phyloP scores from a whole-genome alignment of 2,797 vertebrate species.

The Serranus cabrilla region DNA sequence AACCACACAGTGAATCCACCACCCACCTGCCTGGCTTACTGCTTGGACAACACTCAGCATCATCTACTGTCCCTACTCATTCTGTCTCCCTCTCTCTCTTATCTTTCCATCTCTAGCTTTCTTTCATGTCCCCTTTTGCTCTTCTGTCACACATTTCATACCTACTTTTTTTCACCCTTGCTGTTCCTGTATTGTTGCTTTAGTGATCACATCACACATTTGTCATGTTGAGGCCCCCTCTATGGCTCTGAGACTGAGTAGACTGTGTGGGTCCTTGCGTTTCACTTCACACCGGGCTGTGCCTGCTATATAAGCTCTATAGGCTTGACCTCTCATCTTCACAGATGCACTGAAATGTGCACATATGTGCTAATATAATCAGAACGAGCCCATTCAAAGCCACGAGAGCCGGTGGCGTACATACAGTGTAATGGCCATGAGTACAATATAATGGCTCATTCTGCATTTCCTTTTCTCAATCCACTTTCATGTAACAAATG shows the following conservation, averaged over 20 bases:
- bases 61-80: constrained; percentile 49
- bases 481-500: constrained; percentile 42
- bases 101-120: constrained; percentile 28
- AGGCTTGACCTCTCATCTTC: constrained; percentile 31
- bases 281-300: constrained; percentile 39
- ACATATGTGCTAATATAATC: neutral
- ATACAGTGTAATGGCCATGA: constrained; percentile 7
- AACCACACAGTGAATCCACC: constrained; percentile 61
- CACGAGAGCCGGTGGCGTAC: neutral
- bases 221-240: constrained; percentile 43
- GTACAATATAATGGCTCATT: constrained; percentile 24
- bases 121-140: constrained; percentile 61
- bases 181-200: constrained; percentile 77
- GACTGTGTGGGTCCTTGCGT: constrained; percentile 33
- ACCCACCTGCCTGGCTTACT: constrained; percentile 59
- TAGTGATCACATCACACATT: constrained; percentile 77
- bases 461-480: constrained; percentile 28
- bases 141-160: constrained; percentile 66
- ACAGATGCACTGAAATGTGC: constrained; percentile 9
- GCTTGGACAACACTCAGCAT: constrained; percentile 69
- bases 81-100: constrained; percentile 34
- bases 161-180: constrained; percentile 47
- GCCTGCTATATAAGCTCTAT: neutral
- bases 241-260: constrained; percentile 23
- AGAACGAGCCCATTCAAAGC: constrained; percentile 19